Base-by-base conservation (phyloP, 2,888 invertebrate species). In the Chrysina gloriosa region DNA sequence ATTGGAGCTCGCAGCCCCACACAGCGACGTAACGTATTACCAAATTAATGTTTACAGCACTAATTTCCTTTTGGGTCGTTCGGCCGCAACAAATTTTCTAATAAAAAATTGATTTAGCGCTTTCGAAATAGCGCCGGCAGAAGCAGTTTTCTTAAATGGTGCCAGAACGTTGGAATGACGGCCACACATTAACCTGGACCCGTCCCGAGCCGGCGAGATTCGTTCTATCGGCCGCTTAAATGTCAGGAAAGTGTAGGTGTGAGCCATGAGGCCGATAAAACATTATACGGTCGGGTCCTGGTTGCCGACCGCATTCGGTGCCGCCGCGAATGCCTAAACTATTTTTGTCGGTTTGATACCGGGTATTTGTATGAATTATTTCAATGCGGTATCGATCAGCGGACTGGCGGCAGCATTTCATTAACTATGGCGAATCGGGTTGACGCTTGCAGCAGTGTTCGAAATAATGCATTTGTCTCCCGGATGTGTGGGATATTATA, bases 291-390 rank as follows among this genome's bases (percentile, higher is more conserved):
- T 25, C 16, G 42, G 42, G 58, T 42, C 42, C 58, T 27, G 25
- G 42, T 61, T 61, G 42, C 58, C 42, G 58, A 16, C 58, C 58
- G 58, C 42, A 61, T 61, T 61, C 36, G 27, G 42, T 61, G 42
- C 42, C 27, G 52, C 31, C 31, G 42, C 42, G 42, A 61, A 42
- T 61, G 42, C 42, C 58, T 42, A 61, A 61, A 61, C 58, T 61
- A 61, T 61, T 61, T 61, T 61, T 61, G 58, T 61, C 58, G 58
- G 58, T 61, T 61, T 61, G 45, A 61, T 42, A 19, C 16, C 58
- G 14, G 42, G 58, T 27, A 61, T 61, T 61, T 61, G 58, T 61
- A 61, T 61, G 58, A 61, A 61, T 61, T 61, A 61, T 61, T 61
- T 45, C 42, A 61, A 61, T 42, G 42, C 42, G 42, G 42, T 61